phyloP scores from a whole-genome alignment of 2,888 invertebrate genomes.

The Reticulitermes lucifugus region DNA sequence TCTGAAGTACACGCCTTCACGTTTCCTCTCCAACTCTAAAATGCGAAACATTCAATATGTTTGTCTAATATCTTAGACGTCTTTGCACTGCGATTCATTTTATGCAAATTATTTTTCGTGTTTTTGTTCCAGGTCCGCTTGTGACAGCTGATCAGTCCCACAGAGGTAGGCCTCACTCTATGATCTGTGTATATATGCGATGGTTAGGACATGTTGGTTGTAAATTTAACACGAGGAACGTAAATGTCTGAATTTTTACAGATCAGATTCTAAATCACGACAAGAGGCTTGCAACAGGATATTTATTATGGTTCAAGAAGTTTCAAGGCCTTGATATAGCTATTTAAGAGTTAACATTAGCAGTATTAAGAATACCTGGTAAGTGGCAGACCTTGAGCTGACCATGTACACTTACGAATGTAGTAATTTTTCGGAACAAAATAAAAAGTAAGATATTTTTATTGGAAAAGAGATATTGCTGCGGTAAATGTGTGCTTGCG shows the following conservation, averaged over 20 bases:
- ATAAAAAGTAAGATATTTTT: neutral
- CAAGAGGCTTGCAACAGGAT: neutral
- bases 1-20: too few species aligned
- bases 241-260: neutral
- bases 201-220: too few species aligned
- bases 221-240: too few species aligned
- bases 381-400: neutral
- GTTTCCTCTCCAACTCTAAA: too few species aligned
- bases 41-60: too few species aligned
- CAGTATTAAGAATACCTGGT: neutral
- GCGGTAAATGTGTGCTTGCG: neutral
- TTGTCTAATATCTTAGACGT: too few species aligned
- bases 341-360: neutral
- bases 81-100: too few species aligned
- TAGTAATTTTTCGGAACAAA: neutral
- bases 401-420: neutral
- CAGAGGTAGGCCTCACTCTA: too few species aligned
- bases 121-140: too few species aligned
- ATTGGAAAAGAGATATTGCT: neutral
- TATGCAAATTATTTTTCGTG: too few species aligned
- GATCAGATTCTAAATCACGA: neutral
- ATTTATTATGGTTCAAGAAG: neutral
- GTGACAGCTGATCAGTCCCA: too few species aligned
- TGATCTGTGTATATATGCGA: too few species aligned
- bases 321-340: neutral